phyloP scores from a whole-genome alignment of 2,113 vertebrate genomes.

The Atherinomorus stipes region DNA sequence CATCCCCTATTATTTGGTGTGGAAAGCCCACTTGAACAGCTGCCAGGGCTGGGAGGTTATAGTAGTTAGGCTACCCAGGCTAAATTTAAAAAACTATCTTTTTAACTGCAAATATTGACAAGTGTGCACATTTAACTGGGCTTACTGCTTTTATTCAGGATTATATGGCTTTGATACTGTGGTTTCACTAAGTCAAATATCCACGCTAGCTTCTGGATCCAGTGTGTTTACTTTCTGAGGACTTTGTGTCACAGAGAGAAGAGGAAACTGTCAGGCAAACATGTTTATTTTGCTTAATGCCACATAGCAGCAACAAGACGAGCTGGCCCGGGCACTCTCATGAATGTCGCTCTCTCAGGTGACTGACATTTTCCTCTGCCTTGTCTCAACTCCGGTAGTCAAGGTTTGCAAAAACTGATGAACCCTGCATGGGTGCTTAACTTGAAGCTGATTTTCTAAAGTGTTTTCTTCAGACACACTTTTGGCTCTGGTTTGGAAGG shows the following conservation, averaged over 20 bases:
- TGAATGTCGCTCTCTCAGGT: not conserved
- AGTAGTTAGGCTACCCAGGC: not conserved
- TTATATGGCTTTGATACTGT: not conserved
- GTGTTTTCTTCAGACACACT: not conserved
- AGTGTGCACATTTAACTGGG: not conserved
- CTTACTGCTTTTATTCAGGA: not conserved
- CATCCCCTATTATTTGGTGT: not conserved
- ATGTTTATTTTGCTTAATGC: conserved; percentile 64
- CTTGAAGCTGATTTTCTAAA: not conserved
- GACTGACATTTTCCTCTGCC: not conserved
- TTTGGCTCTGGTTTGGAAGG: not conserved
- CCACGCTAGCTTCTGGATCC: conserved; percentile 1
- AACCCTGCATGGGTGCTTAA: not conserved
- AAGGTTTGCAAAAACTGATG: not conserved
- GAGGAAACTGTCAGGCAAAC: conserved; percentile 41
- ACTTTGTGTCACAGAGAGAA: conserved; percentile 37
- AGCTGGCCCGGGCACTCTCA: conserved; percentile 48
- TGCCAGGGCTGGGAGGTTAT: not conserved
- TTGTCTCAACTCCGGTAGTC: not conserved
- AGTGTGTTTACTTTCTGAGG: conserved; percentile 31
- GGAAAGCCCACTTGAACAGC: not conserved
- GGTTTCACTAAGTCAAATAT: not conserved
- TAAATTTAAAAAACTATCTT: not conserved
- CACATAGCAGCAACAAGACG: conserved; percentile 63
- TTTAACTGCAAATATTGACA: not conserved